Base-by-base conservation (phyloP, 2,888 invertebrate species). In the Nymphalis c-album region DNA sequence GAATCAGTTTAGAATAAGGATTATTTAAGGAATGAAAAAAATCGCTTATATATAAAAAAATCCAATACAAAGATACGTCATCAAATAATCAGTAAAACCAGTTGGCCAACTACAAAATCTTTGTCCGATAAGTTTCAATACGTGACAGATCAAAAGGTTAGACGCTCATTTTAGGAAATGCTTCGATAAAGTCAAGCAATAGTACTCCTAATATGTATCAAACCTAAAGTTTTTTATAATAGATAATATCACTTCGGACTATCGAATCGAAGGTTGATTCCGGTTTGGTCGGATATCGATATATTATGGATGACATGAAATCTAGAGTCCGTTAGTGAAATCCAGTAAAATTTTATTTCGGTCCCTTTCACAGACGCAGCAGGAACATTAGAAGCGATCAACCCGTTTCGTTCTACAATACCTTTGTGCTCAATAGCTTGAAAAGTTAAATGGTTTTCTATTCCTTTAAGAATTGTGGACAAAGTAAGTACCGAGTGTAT, bases 341-440 rank as follows among this genome's bases (percentile, higher is more conserved):
- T 60, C 62, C 68, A 59, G 67, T 60, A 55, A 64, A 66, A 70
- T 67, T 68, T 67, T 67, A 68, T 69, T 69, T 70, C 64, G 53
- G 59, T 55, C 50, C 65, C 70, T 68, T 60, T 72, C 60, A 67
- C 68, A 66, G 60, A 62, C 58, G 62, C 48, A 64, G 63, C 60
- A 58, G n/a, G 8, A 55, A 63, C 59, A 64, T 60, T 72, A 63
- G 66, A 69, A 69, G 71, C 61, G 61, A 66, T 68, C 67, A 67
- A 63, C 59, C 61, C 68, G 60, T 63, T 71, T 51, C 58, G 46
- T 67, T 68, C 59, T 65, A 60, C 63, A 40, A 62, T 67, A 68
- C 65, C 69, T 70, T 68, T 69, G 63, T 69, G 59, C 64, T 60
- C 66, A 68, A 74, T 74, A 68, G 71, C 73, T 71, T 67, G 72